phyloP scores from a whole-genome alignment of 1,140 invertebrate species.

The Ostrea edulis region DNA sequence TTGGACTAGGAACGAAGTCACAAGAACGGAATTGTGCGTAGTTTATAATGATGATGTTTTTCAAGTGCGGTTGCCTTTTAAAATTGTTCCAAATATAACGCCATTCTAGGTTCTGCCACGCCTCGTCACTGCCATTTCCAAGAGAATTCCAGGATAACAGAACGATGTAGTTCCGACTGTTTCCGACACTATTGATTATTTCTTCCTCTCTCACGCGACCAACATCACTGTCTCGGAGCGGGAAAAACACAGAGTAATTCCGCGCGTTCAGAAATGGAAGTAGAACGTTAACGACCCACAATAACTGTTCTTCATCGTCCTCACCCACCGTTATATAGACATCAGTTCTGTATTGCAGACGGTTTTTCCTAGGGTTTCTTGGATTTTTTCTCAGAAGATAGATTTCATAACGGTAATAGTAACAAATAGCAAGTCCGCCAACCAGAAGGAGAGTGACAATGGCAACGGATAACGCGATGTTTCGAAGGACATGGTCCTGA shows the following conservation, averaged over 20 bases:
- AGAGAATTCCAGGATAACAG: conserved; percentile 1
- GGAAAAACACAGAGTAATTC: conserved; percentile 5
- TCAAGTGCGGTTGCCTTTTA: neutral
- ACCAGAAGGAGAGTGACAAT: neutral
- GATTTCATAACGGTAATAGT: conserved; percentile 35
- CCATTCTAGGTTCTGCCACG: conserved; percentile 9
- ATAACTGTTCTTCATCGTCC: neutral
- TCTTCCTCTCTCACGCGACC: conserved; percentile 26
- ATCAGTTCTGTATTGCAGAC: conserved; percentile 8
- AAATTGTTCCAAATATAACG: conserved; percentile 37
- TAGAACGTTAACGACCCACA: neutral
- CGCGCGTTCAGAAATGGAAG: neutral
- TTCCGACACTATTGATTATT: neutral
- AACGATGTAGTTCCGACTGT: conserved; percentile 16
- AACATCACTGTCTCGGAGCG: neutral
- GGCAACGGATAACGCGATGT: neutral
- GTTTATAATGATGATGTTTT: conserved; percentile 42
- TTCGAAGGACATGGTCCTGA: neutral
- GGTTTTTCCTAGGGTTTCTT: neutral
- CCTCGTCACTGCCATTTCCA: neutral
- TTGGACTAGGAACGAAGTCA: neutral
- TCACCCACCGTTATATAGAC: conserved; percentile 14
- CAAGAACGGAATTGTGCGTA: conserved; percentile 3
- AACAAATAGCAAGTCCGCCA: neutral
- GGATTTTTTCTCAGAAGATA: conserved; percentile 30